A percentile compares a stretch with the other conserved stretches of the same genome.
Evolutionary conservation across 2,113 vertebrate species (phyloP).

Genomic region (Mastomys coucha): DNA sequence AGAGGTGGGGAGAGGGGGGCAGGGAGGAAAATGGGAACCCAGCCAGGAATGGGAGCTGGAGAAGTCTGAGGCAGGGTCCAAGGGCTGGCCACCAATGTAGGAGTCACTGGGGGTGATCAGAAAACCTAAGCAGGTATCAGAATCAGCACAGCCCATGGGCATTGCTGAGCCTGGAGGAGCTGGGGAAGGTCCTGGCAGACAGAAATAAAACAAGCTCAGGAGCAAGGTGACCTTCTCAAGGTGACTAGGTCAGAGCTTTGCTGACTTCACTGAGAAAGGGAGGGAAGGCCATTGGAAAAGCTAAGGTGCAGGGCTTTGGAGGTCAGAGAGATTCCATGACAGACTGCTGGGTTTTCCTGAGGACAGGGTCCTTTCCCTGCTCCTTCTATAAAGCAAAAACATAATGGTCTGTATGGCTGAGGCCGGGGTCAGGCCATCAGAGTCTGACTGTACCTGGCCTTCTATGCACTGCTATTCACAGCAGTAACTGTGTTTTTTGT

Average conservation of each 20-base stretch:
- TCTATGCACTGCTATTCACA: not conserved
- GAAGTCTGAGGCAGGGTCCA: not conserved
- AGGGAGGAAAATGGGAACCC: not conserved
- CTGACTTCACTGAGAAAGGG: not conserved
- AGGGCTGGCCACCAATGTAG: not conserved
- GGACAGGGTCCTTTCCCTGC: not conserved
- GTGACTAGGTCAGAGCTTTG: slow-evolving; percentile 54
- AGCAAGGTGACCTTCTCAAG: slow-evolving; percentile 1
- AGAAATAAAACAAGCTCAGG: not conserved
- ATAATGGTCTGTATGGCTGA: not conserved
- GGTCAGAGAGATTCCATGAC: not conserved
- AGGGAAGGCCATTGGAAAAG: not conserved
- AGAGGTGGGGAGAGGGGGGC: not conserved
- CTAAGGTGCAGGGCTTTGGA: not conserved
- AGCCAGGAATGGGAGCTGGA: not conserved
- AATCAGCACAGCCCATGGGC: not conserved
- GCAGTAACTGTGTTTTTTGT: not conserved
- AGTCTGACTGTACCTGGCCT: not conserved
- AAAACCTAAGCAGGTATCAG: not conserved
- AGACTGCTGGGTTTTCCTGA: not conserved
- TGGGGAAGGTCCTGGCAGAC: not conserved
- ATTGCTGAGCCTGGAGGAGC: not conserved
- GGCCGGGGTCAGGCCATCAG: not conserved
- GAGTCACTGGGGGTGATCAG: not conserved
- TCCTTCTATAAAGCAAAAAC: not conserved